These are phyloP conservation scores for Gasteruption jaculator DNA, from an alignment of 2,888 invertebrate genomes.

Conservation along the genomic window DNA sequence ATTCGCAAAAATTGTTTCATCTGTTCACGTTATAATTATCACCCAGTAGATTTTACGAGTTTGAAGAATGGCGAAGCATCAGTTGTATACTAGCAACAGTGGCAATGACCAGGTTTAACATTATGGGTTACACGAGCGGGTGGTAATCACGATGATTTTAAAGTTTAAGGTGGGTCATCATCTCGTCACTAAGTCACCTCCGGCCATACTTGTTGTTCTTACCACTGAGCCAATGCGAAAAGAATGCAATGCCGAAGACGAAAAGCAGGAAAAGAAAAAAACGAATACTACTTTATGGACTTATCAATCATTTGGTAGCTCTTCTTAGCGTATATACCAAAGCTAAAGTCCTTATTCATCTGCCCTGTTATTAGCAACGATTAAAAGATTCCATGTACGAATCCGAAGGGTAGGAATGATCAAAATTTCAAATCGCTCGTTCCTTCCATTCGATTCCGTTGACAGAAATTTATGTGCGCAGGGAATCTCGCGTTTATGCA, in stretches of 20 bases:
- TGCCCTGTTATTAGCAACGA: constrained; percentile 48
- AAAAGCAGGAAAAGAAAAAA: constrained; percentile 23
- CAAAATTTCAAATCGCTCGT: constrained; percentile 21
- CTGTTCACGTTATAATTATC: constrained; percentile 19
- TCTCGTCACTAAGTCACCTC: constrained; percentile 51
- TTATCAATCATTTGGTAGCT: constrained; percentile 51
- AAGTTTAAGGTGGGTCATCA: constrained; percentile 46
- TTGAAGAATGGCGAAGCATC: too few species aligned
- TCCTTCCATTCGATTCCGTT: constrained; percentile 43
- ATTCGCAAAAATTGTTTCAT: too few species aligned
- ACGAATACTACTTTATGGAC: constrained; percentile 46
- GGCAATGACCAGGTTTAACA: constrained; percentile 43
- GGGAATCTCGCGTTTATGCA: constrained; percentile 12
- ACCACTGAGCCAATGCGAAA: too few species aligned
- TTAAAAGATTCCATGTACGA: constrained; percentile 46
- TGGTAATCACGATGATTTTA: constrained; percentile 50
- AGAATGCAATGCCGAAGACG: background rate
- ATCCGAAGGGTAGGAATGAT: constrained; percentile 12
- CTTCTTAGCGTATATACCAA: too few species aligned
- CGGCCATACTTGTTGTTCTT: constrained; percentile 29
- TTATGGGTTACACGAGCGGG: constrained; percentile 47
- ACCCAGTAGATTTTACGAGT: constrained; percentile 15
- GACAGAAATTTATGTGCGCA: constrained; percentile 39
- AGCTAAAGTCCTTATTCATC: constrained; percentile 34
- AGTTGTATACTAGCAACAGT: too few species aligned